phyloP scores from a whole-genome alignment of 2,113 vertebrate genomes.

The Brienomyrus brachyistius region DNA sequence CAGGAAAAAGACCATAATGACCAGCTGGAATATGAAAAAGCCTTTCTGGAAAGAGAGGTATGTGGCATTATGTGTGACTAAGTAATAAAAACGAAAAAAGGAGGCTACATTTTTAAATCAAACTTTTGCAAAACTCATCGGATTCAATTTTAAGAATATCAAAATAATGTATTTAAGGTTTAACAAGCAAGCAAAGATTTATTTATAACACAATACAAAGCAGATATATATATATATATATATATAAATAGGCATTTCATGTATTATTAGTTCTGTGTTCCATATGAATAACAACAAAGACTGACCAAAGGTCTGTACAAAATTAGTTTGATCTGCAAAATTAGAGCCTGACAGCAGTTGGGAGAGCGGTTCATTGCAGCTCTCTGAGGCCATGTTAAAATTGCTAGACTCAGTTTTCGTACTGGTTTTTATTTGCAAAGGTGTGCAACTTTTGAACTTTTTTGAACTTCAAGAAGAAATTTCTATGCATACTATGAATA shows the following conservation, averaged over 20 bases:
- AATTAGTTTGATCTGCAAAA: not conserved
- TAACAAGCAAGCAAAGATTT: not conserved
- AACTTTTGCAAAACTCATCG: not conserved
- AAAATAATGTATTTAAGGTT: not conserved
- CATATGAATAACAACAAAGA: not conserved
- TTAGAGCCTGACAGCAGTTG: not conserved
- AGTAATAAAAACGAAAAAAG: not conserved
- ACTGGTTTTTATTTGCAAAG: not conserved
- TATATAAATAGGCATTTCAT: too few species aligned
- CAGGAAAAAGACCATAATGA: constrained; percentile 62
- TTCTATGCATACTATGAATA: not conserved
- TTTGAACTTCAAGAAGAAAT: not conserved
- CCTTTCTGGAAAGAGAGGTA: constrained; percentile 59
- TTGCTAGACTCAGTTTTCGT: not conserved
- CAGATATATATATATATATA: not conserved
- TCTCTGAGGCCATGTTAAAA: not conserved
- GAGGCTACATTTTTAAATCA: not conserved
- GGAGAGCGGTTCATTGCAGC: not conserved
- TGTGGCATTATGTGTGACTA: not conserved
- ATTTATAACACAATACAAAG: not conserved
- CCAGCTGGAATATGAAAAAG: constrained; percentile 56
- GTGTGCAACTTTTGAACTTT: not conserved
- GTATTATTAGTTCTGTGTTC: not conserved
- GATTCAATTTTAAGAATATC: not conserved
- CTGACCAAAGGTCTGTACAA: not conserved